Evolutionary conservation across 2,113 vertebrate genomes (phyloP), one percentile per base, ranked within the genome.

Genomic region (Plectropomus leopardus): DNA sequence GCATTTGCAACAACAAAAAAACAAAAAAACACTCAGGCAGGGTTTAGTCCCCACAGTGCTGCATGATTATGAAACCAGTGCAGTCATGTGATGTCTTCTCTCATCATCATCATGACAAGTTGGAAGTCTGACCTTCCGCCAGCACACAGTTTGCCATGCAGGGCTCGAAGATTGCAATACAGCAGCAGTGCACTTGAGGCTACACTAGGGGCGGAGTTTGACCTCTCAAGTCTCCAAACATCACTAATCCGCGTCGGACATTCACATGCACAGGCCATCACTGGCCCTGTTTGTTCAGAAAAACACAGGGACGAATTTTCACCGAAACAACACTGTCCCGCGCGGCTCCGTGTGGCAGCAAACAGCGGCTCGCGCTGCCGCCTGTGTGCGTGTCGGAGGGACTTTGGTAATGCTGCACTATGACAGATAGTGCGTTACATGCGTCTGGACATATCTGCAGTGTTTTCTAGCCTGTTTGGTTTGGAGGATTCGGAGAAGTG

Each of bases 151-250:
- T 80, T 72, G 50, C 82, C 89, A 90, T 68, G 89, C 84, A 84
- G 80, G 81, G 76, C 81, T 13, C 60, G 85, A 81, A 72, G 80
- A 90, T 86, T 86, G 84, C 83, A 73, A 47, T 74, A 85, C 85
- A 90, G 77, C 91, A 51, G 92, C 88, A 93, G 90, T 94, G 86
- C 87, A 76, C 90, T 79, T 54, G 51, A 87, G 85, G 91, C 82
- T 66, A 92, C 93, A 85, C 89, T 87, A 90, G 94, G 93, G 95
- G 95, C 94, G 93, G 92, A 92, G 93, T 92, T 94, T 93, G 88
- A 94, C 92, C 94, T 90, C 91, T 72, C 84, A 90, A 90, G 92
- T 92, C 90, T 92, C 84, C 69, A 88, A 95, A 93, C 93, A 93
- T 94, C 93, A 90, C 90, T 92, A 93, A 94, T 92, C 93, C 87